A percentile compares a stretch with the other conserved stretches of the same genome.
phyloP scores from a whole-genome alignment of 1,140 invertebrate genomes.

The Drosophila chauvacae region DNA sequence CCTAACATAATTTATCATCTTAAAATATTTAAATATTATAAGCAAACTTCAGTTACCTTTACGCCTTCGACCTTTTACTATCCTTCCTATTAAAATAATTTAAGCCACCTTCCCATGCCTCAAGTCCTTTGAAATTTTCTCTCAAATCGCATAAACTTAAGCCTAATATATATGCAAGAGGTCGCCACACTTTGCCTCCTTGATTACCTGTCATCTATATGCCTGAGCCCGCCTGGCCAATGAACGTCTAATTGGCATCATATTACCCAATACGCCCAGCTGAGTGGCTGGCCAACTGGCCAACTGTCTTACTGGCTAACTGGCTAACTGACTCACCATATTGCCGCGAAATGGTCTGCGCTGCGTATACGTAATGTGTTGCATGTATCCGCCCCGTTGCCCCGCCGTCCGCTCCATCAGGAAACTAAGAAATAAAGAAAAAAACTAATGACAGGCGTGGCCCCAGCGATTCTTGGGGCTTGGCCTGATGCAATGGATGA shows the following conservation, averaged over 20 bases:
- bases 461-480: conserved; percentile 28
- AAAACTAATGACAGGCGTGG: conserved; percentile 30
- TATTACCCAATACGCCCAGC: conserved; percentile 23
- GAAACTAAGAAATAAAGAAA: no score
- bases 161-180: background rate
- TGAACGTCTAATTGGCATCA: conserved; percentile 22
- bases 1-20: background rate
- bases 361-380: conserved; percentile 52
- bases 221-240: conserved; percentile 13
- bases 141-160: background rate
- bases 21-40: background rate
- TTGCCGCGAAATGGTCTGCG: conserved; percentile 11
- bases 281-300: background rate
- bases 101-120: rapidly evolving
- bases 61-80: no score
- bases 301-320: background rate
- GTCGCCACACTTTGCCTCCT: background rate
- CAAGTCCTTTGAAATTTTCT: background rate
- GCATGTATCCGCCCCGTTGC: conserved; percentile 21
- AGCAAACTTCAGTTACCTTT: no score
- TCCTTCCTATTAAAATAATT: background rate
- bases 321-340: background rate
- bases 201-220: conserved; percentile 24
- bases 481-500: conserved; percentile 45
- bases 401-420: background rate